phyloP scores from a whole-genome alignment of 92 coral and sea anemone genomes.

The Porites lobata region DNA sequence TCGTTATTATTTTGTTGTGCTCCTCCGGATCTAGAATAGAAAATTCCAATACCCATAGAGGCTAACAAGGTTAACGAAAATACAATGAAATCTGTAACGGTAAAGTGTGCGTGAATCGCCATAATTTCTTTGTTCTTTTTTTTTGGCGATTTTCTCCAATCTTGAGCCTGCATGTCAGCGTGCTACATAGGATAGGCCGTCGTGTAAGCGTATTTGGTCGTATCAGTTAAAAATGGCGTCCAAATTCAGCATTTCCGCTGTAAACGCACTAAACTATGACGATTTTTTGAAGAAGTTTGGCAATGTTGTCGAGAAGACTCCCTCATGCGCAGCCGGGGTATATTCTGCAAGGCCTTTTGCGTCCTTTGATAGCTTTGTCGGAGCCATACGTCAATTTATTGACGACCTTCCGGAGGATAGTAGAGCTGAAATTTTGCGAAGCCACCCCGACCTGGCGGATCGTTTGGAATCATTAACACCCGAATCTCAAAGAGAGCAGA shows the following conservation, averaged over 20 bases:
- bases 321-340: conserved; percentile 79
- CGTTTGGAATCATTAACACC: conserved; percentile 70
- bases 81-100: conserved; percentile 59
- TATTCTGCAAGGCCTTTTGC: conserved; percentile 66
- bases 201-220: conserved; percentile 1
- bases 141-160: conserved; percentile 16
- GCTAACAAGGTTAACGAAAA: conserved; percentile 66
- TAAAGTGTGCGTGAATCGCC: conserved; percentile 64
- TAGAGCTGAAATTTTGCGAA: conserved; percentile 73
- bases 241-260: conserved; percentile 54
- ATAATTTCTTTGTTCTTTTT: background rate
- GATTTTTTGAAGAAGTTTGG: conserved; percentile 74
- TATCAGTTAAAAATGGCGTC: conserved; percentile 58
- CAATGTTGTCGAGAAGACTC: conserved; percentile 72
- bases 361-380: conserved; percentile 63
- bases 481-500: conserved; percentile 85
- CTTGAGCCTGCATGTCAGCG: conserved; percentile 41
- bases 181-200: background rate
- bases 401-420: conserved; percentile 71
- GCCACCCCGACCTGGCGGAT: conserved; percentile 80
- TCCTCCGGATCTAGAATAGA: conserved; percentile 73
- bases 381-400: conserved; percentile 65
- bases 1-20: conserved; percentile 72
- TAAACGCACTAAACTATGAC: conserved; percentile 60
- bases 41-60: conserved; percentile 79